Conservation (phyloP, 2,888 invertebrate species). For the Dioctria linearis region DNA sequence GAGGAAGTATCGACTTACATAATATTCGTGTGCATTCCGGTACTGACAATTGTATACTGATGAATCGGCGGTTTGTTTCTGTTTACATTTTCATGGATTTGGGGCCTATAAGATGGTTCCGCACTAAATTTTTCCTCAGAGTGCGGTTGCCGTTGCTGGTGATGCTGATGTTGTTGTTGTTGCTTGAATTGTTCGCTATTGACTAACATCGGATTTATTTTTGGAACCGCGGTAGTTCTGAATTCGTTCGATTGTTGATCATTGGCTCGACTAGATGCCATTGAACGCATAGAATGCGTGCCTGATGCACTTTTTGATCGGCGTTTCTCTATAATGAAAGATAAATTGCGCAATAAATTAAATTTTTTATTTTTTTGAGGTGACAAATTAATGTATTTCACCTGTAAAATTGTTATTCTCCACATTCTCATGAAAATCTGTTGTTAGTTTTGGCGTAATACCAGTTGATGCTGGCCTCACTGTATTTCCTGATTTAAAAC, state of each 20-base stretch:
- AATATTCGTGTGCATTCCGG: conserved; percentile 70
- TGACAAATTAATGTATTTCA: conserved; percentile 62
- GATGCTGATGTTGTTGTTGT: conserved; percentile 54
- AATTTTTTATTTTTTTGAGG: conserved; percentile 24
- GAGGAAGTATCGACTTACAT: conserved; percentile 66
- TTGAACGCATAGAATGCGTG: conserved; percentile 66
- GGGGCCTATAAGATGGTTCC: conserved; percentile 57
- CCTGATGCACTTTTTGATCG: conserved; percentile 70
- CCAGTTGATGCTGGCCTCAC: conserved; percentile 73
- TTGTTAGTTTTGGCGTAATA: conserved; percentile 79
- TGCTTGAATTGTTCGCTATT: conserved; percentile 64
- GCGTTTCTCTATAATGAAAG: conserved; percentile 66
- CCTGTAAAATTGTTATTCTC: conserved; percentile 73
- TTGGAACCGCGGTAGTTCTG: conserved; percentile 62
- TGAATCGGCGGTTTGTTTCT: conserved; percentile 60
- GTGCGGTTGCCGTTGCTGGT: conserved; percentile 55
- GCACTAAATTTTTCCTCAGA: conserved; percentile 48
- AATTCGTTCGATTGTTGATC: conserved; percentile 62
- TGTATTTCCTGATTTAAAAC: conserved; percentile 77
- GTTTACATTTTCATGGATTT: conserved; percentile 60
- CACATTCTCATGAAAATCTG: conserved; percentile 74
- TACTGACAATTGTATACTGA: conserved; percentile 66
- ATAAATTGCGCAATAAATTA: background rate
- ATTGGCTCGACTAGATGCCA: conserved; percentile 64
- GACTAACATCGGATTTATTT: conserved; percentile 65